These are phyloP conservation scores for Drosophila setifemur DNA, from an alignment of 1,140 invertebrate species.

Conservation along the genomic window DNA sequence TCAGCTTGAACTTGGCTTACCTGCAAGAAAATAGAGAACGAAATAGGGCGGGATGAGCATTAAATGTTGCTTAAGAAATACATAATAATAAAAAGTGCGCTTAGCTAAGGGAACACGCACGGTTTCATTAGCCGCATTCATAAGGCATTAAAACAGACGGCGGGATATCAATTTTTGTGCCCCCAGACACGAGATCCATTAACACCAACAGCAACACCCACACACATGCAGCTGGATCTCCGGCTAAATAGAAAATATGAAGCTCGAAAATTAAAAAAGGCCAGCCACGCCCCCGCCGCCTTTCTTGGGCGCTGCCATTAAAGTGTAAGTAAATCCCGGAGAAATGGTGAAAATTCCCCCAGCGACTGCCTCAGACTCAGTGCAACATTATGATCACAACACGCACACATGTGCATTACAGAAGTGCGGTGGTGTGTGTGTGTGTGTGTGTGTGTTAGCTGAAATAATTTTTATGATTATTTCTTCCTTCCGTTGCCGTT, in stretches of 20 bases:
- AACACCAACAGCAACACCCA: slow-evolving; percentile 22
- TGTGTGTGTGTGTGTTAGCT: slow-evolving; percentile 42
- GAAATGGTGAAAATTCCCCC: slow-evolving; percentile 69
- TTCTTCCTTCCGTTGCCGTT: slow-evolving; percentile 69
- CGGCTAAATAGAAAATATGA: slow-evolving; percentile 73
- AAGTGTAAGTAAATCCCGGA: slow-evolving; percentile 65
- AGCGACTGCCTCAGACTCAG: slow-evolving; percentile 41
- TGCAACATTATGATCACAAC: slow-evolving; percentile 76
- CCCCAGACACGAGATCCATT: slow-evolving; percentile 37
- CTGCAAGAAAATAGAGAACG: slow-evolving; percentile 43
- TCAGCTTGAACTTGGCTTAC: no score
- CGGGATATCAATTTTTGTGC: slow-evolving; percentile 64
- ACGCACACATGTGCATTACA: slow-evolving; percentile 29
- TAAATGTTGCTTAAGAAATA: slow-evolving; percentile 62
- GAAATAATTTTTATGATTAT: slow-evolving; percentile 81
- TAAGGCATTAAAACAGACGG: slow-evolving; percentile 60
- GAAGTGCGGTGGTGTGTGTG: no score
- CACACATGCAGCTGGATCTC: background rate
- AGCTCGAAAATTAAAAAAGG: slow-evolving; percentile 70
- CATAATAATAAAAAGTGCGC: slow-evolving; percentile 47
- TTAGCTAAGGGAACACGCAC: slow-evolving; percentile 37
- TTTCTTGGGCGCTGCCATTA: slow-evolving; percentile 44
- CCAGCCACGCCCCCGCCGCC: slow-evolving; percentile 29
- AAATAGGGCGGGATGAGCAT: slow-evolving; percentile 31
- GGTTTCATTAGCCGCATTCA: slow-evolving; percentile 69